phyloP scores from a whole-genome alignment of 2,797 vertebrate genomes.

The Astyanax mexicanus region DNA sequence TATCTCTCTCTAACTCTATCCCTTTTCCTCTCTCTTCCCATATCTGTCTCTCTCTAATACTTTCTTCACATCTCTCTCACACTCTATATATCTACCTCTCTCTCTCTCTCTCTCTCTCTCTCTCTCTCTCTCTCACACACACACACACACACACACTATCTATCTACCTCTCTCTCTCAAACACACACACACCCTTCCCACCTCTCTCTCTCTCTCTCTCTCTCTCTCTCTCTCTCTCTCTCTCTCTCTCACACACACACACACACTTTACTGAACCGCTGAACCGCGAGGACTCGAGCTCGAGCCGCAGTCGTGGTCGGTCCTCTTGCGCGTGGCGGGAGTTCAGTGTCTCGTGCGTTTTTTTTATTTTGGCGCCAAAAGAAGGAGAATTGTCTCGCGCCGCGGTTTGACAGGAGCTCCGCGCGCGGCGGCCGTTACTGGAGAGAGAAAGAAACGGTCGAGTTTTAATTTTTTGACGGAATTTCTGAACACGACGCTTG shows the following conservation, averaged over 20 bases:
- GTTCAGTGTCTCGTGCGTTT: background rate
- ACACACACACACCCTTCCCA: too few relatives aligned
- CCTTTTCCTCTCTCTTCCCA: too few relatives aligned
- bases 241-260: too few relatives aligned
- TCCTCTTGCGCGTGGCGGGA: constrained; percentile 1
- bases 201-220: background rate
- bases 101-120: too few relatives aligned
- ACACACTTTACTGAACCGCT: background rate
- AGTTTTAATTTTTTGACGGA: background rate
- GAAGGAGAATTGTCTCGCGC: constrained; percentile 1
- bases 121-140: too few relatives aligned
- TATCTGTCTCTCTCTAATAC: too few relatives aligned
- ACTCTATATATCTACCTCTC: too few relatives aligned
- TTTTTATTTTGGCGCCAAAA: constrained; percentile 13
- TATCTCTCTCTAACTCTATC: too few relatives aligned
- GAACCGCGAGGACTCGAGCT: background rate
- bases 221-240: too few relatives aligned
- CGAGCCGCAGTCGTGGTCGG: background rate
- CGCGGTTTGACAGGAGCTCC: constrained; percentile 4
- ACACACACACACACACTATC: too few relatives aligned
- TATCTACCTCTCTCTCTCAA: too few relatives aligned
- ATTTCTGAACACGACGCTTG: background rate
- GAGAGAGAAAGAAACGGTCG: background rate
- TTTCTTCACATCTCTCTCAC: too few relatives aligned
- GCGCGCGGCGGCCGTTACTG: constrained; percentile 5